Percentiles rank a stretch among this genome's conserved stretches.
These are phyloP conservation scores for Lethrus apterus DNA, from an alignment of 1,140 invertebrate species.

Conservation along the genomic window DNA sequence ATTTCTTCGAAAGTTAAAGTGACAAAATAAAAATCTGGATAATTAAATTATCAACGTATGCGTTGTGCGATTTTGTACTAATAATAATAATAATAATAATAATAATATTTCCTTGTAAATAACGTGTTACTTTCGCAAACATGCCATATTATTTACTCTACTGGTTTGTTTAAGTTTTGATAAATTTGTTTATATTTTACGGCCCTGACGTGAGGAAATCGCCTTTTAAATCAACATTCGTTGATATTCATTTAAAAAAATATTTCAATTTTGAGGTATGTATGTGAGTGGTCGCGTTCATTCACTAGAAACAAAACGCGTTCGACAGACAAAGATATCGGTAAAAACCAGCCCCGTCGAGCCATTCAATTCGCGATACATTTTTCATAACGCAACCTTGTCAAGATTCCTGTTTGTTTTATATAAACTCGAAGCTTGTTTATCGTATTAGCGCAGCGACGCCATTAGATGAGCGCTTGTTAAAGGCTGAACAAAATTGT, in stretches of 20 bases:
- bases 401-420: slow-evolving; percentile 17
- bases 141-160: no score
- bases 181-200: slow-evolving; percentile 6
- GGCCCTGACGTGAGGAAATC: no score
- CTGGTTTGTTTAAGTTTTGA: not conserved
- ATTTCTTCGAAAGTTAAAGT: no score
- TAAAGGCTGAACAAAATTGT: not conserved
- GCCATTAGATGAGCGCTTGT: slow-evolving; percentile 16
- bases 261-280: no score
- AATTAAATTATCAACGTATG: no score
- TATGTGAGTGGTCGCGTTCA: no score
- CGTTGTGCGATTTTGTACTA: no score
- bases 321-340: slow-evolving; percentile 5
- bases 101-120: no score
- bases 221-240: slow-evolving; percentile 5
- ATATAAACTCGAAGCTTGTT: slow-evolving; percentile 15
- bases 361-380: slow-evolving; percentile 18
- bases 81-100: no score
- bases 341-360: slow-evolving; percentile 9
- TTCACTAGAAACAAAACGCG: no score
- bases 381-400: slow-evolving; percentile 21
- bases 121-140: no score
- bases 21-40: no score
- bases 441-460: slow-evolving; percentile 14
- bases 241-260: slow-evolving; percentile 5